Evolutionary conservation across 2,888 invertebrate genomes (phyloP).

Genomic region (Cerastoderma edule): DNA sequence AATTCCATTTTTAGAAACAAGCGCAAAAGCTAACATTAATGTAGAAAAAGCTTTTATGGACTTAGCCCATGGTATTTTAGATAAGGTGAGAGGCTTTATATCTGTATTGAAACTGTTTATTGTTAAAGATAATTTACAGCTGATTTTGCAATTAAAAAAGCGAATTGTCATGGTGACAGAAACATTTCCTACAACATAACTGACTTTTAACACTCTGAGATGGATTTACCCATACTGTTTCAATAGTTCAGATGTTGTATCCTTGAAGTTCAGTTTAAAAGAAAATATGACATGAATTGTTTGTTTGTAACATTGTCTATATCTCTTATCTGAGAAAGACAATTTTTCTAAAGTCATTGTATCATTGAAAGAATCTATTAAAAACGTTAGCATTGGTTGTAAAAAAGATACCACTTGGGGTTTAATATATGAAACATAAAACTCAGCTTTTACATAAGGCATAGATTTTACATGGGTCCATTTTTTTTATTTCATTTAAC

Average conservation of each 20-base stretch:
- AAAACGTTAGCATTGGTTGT: background rate
- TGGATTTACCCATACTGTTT: no score
- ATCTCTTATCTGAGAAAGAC: background rate
- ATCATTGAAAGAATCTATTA: background rate
- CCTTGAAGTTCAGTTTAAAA: background rate
- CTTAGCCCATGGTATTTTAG: constrained; percentile 96
- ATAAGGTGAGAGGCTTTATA: constrained; percentile 86
- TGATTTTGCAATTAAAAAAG: background rate
- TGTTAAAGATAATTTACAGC: background rate
- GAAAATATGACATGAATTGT: no score
- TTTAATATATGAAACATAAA: background rate
- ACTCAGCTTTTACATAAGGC: background rate
- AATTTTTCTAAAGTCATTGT: background rate
- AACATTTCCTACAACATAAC: no score
- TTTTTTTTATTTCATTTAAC: constrained; percentile 51
- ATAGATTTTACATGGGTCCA: background rate
- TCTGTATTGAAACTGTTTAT: background rate
- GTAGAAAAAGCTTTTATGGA: constrained; percentile 98
- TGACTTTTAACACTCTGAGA: no score
- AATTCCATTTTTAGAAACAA: constrained; percentile 98
- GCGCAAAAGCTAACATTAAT: constrained; percentile 98
- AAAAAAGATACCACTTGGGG: background rate
- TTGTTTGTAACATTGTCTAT: background rate
- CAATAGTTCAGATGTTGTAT: background rate
- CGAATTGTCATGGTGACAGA: no score